These are phyloP conservation scores for Corythornis madagascariensis DNA, from an alignment of 2,113 vertebrate genomes.

Conservation along the genomic window DNA sequence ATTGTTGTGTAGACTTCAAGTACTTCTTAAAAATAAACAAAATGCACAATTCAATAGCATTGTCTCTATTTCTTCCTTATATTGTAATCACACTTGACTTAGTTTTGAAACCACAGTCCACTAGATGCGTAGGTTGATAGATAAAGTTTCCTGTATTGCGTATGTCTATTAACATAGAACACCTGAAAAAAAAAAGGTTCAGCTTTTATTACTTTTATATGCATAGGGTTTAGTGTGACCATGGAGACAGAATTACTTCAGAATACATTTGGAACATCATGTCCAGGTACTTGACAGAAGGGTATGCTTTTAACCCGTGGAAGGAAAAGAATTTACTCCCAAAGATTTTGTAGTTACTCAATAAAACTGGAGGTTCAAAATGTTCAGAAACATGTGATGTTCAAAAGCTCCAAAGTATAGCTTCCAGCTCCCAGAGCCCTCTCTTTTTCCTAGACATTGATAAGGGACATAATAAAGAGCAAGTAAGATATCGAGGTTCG, in stretches of 20 bases:
- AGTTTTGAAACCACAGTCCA: neutral
- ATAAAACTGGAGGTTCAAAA: neutral
- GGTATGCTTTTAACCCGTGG: neutral
- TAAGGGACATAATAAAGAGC: neutral
- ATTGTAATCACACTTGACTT: neutral
- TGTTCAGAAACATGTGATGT: no score
- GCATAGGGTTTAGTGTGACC: neutral
- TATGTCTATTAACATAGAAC: neutral
- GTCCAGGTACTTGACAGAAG: neutral
- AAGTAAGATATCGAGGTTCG: neutral
- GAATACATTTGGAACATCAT: neutral
- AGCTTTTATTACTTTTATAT: neutral
- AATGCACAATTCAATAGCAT: neutral
- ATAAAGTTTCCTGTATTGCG: neutral
- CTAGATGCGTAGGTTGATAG: neutral
- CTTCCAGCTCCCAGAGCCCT: neutral
- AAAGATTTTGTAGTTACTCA: neutral
- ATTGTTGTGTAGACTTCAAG: neutral
- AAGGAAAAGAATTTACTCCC: neutral
- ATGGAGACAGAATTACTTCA: neutral
- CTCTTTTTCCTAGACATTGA: neutral
- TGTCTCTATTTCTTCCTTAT: neutral
- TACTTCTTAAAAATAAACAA: neutral
- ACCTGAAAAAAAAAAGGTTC: neutral
- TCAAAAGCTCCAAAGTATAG: neutral